Evolutionary conservation across 2,888 invertebrate genomes (phyloP), one percentile per base, ranked within the genome.

Genomic region (Aphidius colemani): DNA sequence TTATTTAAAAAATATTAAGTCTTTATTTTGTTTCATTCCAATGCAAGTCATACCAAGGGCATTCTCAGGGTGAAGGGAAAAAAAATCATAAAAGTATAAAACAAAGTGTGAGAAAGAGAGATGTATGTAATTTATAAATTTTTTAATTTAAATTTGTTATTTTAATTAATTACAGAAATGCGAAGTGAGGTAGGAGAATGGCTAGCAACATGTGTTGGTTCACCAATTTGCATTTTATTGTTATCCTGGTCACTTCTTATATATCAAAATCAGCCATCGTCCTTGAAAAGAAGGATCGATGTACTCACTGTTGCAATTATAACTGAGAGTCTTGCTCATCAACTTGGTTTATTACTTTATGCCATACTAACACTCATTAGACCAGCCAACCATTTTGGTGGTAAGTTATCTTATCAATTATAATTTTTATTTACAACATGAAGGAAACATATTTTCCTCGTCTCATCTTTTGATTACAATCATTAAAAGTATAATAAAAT

Each of bases 241-340:
- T 74, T 85, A 53, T 81, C 81, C 56, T 84, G 83, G 83, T 81
- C 81, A 18, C 77, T 85, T 61, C 78, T 84, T 71, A 83, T 85
- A 64, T 82, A 85, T 72, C 84, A 84, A 76, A 83, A 83, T 63
- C 84, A 84, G 66, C 77, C 80, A 43, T 74, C 78, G 18, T 74
- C 78, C 56, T 68, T 74, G 65, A 80, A 85, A 79, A 74, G 84
- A 46, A 83, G 83, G 55, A 81, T 85, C 69, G 85, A 85, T 71
- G 77, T 85, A 50, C 81, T 85, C 63, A 77, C 85, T 55, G 80
- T 84, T 43, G 83, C 84, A 46, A 72, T 84, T n/a, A 74, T 83
- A 53, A 72, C 78, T 7, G 78, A 83, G 71, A 80, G 82, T 50
- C 76, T 83, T 67, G 75, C 78, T 49, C 82, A 83, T 69, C 83